Percentiles rank a stretch among this genome's conserved stretches.
Conservation (phyloP, 2,888 invertebrate genomes). For the Acanthosepion pharaonis region DNA sequence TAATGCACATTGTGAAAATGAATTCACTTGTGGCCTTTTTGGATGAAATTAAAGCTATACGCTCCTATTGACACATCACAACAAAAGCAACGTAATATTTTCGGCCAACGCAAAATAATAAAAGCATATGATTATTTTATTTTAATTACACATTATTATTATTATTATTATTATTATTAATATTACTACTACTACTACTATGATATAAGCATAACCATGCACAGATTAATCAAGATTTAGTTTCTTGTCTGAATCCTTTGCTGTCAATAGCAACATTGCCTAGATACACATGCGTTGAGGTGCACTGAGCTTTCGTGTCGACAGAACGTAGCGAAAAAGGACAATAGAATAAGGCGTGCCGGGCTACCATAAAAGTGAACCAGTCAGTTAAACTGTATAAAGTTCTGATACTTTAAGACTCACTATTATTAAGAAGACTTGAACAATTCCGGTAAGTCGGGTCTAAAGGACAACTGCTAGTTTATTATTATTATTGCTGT, state of each 20-base stretch:
- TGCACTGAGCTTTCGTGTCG: not conserved
- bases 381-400: not conserved
- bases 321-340: not conserved
- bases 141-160: too few species aligned
- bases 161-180: too few species aligned
- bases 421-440: not conserved
- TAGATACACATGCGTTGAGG: not conserved
- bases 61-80: too few species aligned
- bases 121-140: too few species aligned
- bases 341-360: not conserved
- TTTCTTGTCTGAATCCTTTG: not conserved
- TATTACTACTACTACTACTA: too few species aligned
- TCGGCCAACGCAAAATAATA: too few species aligned
- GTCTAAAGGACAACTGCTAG: not conserved
- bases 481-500: too few species aligned
- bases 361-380: not conserved
- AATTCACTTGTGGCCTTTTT: too few species aligned
- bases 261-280: not conserved
- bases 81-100: too few species aligned
- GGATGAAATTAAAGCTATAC: too few species aligned
- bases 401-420: not conserved
- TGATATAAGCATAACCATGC: too few species aligned
- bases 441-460: not conserved
- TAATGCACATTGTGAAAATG: too few species aligned
- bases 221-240: not conserved